Percentiles rank a stretch among this genome's conserved stretches.
These are phyloP conservation scores for Parazoanthus atlanticus DNA, from an alignment of 92 coral and sea anemone genomes.

Conservation along the genomic window DNA sequence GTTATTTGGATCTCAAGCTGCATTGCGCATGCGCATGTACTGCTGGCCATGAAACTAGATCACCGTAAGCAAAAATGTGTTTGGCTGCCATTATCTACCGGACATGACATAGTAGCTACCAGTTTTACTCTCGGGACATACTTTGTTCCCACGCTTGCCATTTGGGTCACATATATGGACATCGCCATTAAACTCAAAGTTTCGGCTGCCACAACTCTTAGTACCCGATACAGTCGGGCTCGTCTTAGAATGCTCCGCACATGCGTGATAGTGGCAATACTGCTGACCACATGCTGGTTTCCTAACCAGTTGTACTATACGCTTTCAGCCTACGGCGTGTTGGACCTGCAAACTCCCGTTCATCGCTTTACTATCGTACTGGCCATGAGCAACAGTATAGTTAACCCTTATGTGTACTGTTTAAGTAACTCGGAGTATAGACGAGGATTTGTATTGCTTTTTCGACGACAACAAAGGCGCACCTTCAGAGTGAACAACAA, in stretches of 20 bases:
- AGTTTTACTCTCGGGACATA: not conserved
- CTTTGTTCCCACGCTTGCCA: constrained; percentile 14
- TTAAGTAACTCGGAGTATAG: constrained; percentile 69
- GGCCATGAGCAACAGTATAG: constrained; percentile 72
- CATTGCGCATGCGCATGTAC: constrained; percentile 11
- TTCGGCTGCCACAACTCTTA: not conserved
- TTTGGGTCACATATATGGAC: constrained; percentile 23
- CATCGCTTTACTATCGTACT: constrained; percentile 68
- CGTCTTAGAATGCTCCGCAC: constrained; percentile 56
- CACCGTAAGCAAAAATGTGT: not conserved
- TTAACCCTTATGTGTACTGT: constrained; percentile 77
- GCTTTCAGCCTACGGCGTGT: constrained; percentile 53
- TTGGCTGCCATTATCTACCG: not conserved
- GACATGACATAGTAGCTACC: not conserved
- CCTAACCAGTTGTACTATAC: constrained; percentile 81
- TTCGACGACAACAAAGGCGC: not conserved
- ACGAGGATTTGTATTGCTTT: constrained; percentile 50
- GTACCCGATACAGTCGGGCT: constrained; percentile 17
- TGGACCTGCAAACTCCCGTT: constrained; percentile 52
- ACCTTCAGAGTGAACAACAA: too few species aligned
- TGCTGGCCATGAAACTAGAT: constrained; percentile 14
- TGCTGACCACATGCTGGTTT: constrained; percentile 80
- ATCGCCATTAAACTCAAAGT: constrained; percentile 3
- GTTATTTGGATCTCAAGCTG: constrained; percentile 24
- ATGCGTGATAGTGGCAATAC: constrained; percentile 66